Percentiles rank a stretch among this genome's conserved stretches.
These are phyloP conservation scores for Drosophila tristis DNA, from an alignment of 1,140 invertebrate species.

Conservation along the genomic window DNA sequence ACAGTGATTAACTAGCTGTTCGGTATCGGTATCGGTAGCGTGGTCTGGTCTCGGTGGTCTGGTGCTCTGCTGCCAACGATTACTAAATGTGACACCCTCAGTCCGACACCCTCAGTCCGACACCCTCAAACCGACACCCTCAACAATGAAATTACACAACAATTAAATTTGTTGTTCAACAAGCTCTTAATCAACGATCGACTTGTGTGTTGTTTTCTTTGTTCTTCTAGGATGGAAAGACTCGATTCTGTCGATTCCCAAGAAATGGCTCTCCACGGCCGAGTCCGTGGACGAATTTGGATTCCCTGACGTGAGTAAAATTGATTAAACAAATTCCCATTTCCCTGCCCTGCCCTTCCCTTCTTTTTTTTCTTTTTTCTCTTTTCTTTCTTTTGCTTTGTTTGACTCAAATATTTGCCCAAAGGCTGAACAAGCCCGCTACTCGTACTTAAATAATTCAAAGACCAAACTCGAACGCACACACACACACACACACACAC, in stretches of 20 bases:
- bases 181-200: constrained; percentile 57
- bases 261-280: constrained; percentile 88
- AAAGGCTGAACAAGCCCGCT: constrained; percentile 39
- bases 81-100: no score
- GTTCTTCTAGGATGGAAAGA: constrained; percentile 87
- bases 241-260: constrained; percentile 87
- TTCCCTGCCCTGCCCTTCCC: constrained; percentile 3
- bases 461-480: constrained; percentile 23
- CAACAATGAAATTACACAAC: constrained; percentile 23
- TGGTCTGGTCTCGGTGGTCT: no score
- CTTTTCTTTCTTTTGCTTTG: no score
- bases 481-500: constrained; percentile 26
- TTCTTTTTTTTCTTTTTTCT: background rate
- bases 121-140: no score
- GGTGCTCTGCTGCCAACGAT: no score
- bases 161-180: constrained; percentile 54
- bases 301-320: constrained; percentile 84
- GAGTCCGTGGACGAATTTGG: constrained; percentile 85
- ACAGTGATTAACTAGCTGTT: constrained; percentile 65
- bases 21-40: constrained; percentile 6
- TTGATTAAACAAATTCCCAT: constrained; percentile 71
- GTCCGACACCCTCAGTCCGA: no score
- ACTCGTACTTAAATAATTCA: constrained; percentile 74
- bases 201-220: constrained; percentile 31
- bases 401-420: constrained; percentile 65